Percentiles rank a stretch among this genome's conserved stretches.
These are phyloP conservation scores for Psittacula cyanocephala DNA, from an alignment of 2,113 vertebrate genomes.

Conservation along the genomic window DNA sequence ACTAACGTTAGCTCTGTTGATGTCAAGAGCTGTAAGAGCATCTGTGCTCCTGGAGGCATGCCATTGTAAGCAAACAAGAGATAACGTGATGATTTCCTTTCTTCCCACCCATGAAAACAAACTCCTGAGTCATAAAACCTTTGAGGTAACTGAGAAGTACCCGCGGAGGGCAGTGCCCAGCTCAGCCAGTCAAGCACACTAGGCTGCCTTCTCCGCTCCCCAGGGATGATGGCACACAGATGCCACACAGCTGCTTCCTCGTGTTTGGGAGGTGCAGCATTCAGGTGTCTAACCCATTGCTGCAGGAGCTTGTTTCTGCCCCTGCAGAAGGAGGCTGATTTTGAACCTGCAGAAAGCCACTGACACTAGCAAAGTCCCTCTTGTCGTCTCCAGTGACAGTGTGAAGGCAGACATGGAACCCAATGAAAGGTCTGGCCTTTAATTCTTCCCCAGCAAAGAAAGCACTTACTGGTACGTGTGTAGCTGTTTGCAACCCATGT, in stretches of 20 bases:
- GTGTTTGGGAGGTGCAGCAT: not conserved
- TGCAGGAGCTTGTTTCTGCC: not conserved
- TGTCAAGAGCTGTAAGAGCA: not conserved
- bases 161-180: not conserved
- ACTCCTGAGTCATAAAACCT: not conserved
- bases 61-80: not conserved
- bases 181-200: not conserved
- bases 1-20: not conserved
- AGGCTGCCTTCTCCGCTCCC: not conserved
- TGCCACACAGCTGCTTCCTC: not conserved
- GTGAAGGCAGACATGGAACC: not conserved
- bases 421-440: fast-evolving
- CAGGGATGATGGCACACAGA: not conserved
- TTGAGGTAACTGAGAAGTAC: not conserved
- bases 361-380: not conserved
- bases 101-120: not conserved
- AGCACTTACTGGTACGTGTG: fast-evolving
- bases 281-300: not conserved
- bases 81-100: not conserved
- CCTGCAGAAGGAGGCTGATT: not conserved
- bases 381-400: fast-evolving
- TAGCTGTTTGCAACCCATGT: not conserved
- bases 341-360: not conserved
- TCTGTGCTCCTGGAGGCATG: not conserved
- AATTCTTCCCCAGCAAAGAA: not conserved